Conservation (phyloP, 2,797 vertebrate species). For the Pteropus rufus region DNA sequence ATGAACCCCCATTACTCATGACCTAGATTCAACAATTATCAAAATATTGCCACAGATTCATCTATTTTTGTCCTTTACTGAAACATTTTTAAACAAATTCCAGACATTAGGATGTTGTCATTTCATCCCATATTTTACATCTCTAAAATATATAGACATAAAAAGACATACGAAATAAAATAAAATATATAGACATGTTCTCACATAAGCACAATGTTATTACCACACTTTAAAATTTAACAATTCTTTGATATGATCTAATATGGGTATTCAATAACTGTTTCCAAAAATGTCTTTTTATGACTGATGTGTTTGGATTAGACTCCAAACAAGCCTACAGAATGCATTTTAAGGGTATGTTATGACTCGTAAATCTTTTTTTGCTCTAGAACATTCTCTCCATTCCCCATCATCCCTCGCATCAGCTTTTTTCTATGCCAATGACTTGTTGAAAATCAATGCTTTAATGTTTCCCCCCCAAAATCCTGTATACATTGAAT, state of each 20-base stretch:
- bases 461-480: neutral
- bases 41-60: neutral
- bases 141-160: neutral
- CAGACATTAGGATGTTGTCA: neutral
- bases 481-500: neutral
- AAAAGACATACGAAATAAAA: too few species aligned
- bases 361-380: neutral
- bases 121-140: neutral
- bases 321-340: neutral
- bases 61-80: neutral
- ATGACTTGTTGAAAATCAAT: neutral
- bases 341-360: neutral
- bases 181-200: neutral
- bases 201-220: neutral
- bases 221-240: neutral
- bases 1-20: neutral
- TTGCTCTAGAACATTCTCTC: neutral
- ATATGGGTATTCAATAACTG: neutral
- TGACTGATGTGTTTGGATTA: neutral
- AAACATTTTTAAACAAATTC: conserved; percentile 3
- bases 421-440: neutral
- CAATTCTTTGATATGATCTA: neutral
- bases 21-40: neutral
- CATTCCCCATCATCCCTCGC: neutral
- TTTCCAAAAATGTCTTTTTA: neutral